Base-by-base conservation (phyloP, 2,797 vertebrate species). In the Scolopax bukidnonensis region DNA sequence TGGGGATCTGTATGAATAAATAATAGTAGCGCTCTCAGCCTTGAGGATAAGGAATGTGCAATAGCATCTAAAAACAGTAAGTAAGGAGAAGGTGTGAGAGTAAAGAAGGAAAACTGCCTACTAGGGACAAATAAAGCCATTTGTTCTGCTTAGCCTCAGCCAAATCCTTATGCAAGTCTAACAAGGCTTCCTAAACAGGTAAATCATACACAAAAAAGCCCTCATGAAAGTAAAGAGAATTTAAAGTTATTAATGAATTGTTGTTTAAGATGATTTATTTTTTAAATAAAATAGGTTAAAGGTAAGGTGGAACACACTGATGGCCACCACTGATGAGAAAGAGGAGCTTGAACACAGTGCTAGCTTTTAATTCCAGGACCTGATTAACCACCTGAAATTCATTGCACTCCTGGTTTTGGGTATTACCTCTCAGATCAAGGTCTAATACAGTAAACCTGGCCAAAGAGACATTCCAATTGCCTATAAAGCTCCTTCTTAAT, bases 1-100 rank as follows among this genome's bases (percentile, higher is more conserved):
- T 70, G 64, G 9, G 32, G 24, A 56, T 67, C n/a, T 81, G 48
- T 5, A 40, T 38, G 73, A 88, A 68, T 48, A 14, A 84, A 68
- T 68, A 71, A 73, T 2, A 76, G 53, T 53, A 78, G 51, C 80
- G 18, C 27, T 54, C 45, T 77, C 16, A 38, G 41, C 53, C 33
- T 63, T 0, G 0, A 30, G 47, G 33, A 48, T 65, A 45, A 71
- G 18, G 14, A 56, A 30, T 0, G 3, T 25, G 50, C 20, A 77
- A 32, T 11, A 65, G 40, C 1, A 4, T 43, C 50, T 84, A 75
- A 93, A 94, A 76, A 8, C 27, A 47, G 36, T 16, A 16, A 56
- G 30, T 60, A 43, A 32, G 40, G 33, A 67, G 19, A 54, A 16
- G 5, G 23, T 47, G 14, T 57, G 51, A 57, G 45, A 68, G 11